Evolutionary conservation across 2,888 invertebrate species (phyloP), one percentile per base, ranked within the genome.

Genomic region (Eupeodes latifasciatus): DNA sequence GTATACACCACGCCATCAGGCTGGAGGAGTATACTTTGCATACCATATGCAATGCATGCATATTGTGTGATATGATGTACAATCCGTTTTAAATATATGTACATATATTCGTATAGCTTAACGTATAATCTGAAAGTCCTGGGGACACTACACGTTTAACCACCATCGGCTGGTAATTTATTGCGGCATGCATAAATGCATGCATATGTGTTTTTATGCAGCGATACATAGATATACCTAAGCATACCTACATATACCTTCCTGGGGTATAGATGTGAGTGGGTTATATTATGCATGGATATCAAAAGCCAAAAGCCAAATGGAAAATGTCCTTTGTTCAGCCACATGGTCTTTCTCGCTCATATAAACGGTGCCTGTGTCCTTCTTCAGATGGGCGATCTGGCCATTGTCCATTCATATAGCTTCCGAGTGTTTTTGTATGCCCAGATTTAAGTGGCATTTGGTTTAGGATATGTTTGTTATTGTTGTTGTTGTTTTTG

Each of bases 71-170:
- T 88, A 85, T 85, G 85, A 89, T 79, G 55, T 82, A 85, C 79
- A 81, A 74, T 78, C 64, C 53, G 51, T 53, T 69, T 44, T 19
- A 64, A 44, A 44, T 5, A 16, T 44, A 44, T 5, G 10, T 44
- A 66, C 59, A 12, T 4, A n/a, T n/a, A 64, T 14, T 12, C 7
- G 40, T 66, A 51, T 81, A 64, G 69, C 7, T 10, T 75, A 44
- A 80, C 66, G 75, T 71, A 72, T 72, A 85, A 82, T 89, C 85
- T 76, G 27, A 55, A 36, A 72, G 78, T 81, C 71, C 74, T 81
- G 85, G 82, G 85, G 81, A 85, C 79, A 89, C 81, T 79, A 79
- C 89, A 89, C 89, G 89, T 89, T 89, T 77, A 62, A 89, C 89
- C 82, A 85, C 85, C 85, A 85, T 82, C 81, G 79, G 76, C 66